Base-by-base conservation (phyloP, 2,113 vertebrate genomes). In the Notiomystis cincta region DNA sequence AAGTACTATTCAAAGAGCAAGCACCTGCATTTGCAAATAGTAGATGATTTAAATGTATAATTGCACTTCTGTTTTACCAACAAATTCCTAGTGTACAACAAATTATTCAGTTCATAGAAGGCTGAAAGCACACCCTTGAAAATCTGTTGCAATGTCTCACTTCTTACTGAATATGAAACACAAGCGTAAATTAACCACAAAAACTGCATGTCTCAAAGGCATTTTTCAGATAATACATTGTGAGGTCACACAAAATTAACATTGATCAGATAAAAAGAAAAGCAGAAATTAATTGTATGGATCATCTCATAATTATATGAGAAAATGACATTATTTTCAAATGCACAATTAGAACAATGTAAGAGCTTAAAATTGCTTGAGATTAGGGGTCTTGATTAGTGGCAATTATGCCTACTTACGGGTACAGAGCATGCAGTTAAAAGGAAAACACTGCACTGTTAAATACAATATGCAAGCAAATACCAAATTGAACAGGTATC, bases 211-310 rank as follows among this genome's bases (percentile, higher is more conserved):
- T 47, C 85, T 80, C 71, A 90, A 60, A 90, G 85, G 64, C 67
- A 60, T 88, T 92, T 91, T 90, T 91, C 75, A 88, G 71, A 95
- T 81, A 96, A 86, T 17, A n/a, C 3, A 0, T 37, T 91, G 54
- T 78, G 75, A 90, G 67, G 87, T 88, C 92, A 94, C 76, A 90
- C 35, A 91, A 91, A 94, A 96, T 92, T 86, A 93, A 96, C 87
- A 75, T 0, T 53, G 93, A 97, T 96, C 90, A 95, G 88, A 93
- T 94, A 95, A 94, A 93, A 93, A 90, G 64, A 92, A 93, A 94
- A 58, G 21, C 65, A 94, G 73, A 92, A 90, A 96, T 81, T 95
- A 94, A 83, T 4, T 81, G 64, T 66, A 62, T n/a, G 67, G 51
- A 92, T 91, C 88, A 76, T 86, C 90, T 66, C 71, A 82, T 88